Percentiles rank a stretch among this genome's conserved stretches.
These are phyloP conservation scores for Ramphastos sulfuratus DNA, from an alignment of 2,113 vertebrate genomes.

Conservation along the genomic window DNA sequence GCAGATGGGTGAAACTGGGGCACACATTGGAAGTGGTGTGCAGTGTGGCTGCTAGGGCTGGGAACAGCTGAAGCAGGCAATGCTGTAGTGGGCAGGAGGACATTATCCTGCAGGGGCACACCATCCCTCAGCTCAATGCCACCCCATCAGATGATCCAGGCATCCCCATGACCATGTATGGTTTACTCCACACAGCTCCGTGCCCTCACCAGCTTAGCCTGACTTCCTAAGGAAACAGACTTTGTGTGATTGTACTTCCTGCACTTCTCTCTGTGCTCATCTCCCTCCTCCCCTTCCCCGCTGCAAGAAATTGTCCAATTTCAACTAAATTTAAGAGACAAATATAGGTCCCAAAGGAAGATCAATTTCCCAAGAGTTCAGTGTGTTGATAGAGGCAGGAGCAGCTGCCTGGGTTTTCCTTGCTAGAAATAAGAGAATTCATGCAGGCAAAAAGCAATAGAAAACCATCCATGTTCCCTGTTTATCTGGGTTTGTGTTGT, in stretches of 20 bases:
- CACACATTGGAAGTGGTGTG: neutral
- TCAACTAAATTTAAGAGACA: neutral
- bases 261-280: neutral
- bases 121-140: fast-evolving
- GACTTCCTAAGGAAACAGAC: neutral
- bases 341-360: neutral
- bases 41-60: neutral
- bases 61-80: neutral
- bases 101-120: fast-evolving
- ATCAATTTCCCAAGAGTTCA: neutral
- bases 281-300: neutral
- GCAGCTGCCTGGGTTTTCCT: neutral
- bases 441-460: neutral
- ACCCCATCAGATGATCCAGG: fast-evolving
- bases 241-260: neutral
- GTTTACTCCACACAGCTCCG: neutral
- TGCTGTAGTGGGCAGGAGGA: neutral
- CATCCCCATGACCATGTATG: neutral
- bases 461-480: neutral
- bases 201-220: neutral
- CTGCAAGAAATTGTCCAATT: neutral
- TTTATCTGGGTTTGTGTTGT: neutral
- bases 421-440: neutral
- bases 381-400: neutral
- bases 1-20: neutral